Conservation (phyloP, 2,797 vertebrate genomes). For the Rhynchotus rufescens region DNA sequence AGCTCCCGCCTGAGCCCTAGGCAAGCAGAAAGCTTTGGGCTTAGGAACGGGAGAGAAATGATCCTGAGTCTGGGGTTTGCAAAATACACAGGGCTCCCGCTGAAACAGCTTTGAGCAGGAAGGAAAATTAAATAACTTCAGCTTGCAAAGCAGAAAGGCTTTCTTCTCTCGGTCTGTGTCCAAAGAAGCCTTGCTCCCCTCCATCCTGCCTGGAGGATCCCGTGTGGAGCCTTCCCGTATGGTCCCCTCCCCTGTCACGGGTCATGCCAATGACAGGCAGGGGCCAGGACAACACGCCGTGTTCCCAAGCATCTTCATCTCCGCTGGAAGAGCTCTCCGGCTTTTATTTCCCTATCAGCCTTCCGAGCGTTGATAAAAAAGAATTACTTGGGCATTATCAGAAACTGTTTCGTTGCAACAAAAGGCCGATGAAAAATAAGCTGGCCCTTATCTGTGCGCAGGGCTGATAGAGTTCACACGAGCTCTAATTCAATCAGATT, state of each 20-base stretch:
- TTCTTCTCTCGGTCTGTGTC: background rate
- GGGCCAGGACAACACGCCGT: background rate
- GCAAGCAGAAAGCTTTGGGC: background rate
- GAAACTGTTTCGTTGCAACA: constrained; percentile 76
- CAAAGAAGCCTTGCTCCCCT: background rate
- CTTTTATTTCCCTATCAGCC: constrained; percentile 80
- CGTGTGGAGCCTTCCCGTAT: background rate
- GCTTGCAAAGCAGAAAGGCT: background rate
- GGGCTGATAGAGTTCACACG: constrained; percentile 66
- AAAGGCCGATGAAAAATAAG: constrained; percentile 77
- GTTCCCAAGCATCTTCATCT: constrained; percentile 78
- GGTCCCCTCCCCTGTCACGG: background rate
- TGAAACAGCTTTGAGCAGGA: background rate
- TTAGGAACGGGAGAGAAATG: background rate
- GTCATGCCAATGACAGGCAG: no score
- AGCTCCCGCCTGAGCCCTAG: rapidly evolving
- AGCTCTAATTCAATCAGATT: constrained; percentile 78
- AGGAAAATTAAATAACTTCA: background rate
- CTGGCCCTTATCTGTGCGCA: constrained; percentile 77
- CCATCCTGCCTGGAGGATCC: background rate
- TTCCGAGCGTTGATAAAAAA: constrained; percentile 76
- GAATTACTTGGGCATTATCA: constrained; percentile 83
- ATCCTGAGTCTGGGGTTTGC: background rate
- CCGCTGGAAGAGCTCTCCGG: constrained; percentile 76
- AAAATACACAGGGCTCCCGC: background rate